Evolutionary conservation across 2,797 vertebrate genomes (phyloP), one percentile per base, ranked within the genome.

Genomic region (Hozukius guyotensis): DNA sequence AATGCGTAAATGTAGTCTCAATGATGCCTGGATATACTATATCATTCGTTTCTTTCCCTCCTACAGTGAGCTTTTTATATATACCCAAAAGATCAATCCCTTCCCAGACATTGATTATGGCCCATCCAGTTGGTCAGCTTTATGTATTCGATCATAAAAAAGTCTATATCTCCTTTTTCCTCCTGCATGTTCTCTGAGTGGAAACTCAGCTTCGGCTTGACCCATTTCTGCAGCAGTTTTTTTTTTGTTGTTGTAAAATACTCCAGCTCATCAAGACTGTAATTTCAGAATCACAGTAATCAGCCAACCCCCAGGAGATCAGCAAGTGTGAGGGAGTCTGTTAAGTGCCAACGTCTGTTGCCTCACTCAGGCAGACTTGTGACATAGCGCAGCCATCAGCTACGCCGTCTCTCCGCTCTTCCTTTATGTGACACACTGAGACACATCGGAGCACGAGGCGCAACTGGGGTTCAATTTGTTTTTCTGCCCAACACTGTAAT

Each of bases 241-340:
- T 12, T 60, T 61, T 4, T 18, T 63, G n/a, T 63, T 77, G 8
- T 75, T 65, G 70, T 82, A 79, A 92, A 93, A 90, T 79, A 83
- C 84, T 90, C 81, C 90, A 84, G 90, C 95, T 95, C 94, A 95
- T 96, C 95, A 95, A 92, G 93, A 91, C 92, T 93, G 93, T 95
- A 94, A 96, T 96, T 96, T 95, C 94, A 95, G 94, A 93, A 95
- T 95, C 94, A 92, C 94, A 92, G 95, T 96, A 95, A 96, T 96
- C 96, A 95, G 94, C 88, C 92, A 91, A 88, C 90, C 95, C 94
- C 93, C 93, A 90, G 94, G 95, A 95, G 93, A 91, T 89, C 87
- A 85, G 93, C 82, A 31, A 93, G 93, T 83, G 74, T 79, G 91
- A 92, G 91, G 89, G 86, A 91, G 93, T 92, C 90, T 92, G 89